Evolutionary conservation across 2,888 invertebrate genomes (phyloP).

Genomic region (Ennomos fuscantarius): DNA sequence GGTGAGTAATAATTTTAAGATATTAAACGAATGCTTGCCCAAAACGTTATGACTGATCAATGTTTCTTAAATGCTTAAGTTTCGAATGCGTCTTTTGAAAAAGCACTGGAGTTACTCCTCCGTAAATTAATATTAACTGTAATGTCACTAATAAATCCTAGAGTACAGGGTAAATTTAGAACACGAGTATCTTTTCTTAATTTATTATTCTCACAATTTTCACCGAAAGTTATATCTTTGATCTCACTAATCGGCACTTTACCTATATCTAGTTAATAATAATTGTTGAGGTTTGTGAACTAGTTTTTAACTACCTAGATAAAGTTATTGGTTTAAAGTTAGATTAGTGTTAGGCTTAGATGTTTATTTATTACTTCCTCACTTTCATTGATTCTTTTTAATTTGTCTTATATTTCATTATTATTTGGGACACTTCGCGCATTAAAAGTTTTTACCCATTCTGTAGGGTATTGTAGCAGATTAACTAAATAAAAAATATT

Average conservation of each 20-base stretch:
- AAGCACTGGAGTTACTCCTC: constrained; percentile 49
- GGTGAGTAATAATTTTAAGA: constrained; percentile 59
- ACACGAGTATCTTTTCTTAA: constrained; percentile 73
- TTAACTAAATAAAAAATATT: constrained; percentile 76
- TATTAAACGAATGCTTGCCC: constrained; percentile 71
- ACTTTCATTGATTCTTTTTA: constrained; percentile 52
- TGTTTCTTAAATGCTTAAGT: constrained; percentile 55
- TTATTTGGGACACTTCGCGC: constrained; percentile 57
- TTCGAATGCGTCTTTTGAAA: constrained; percentile 49
- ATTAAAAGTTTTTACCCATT: constrained; percentile 65
- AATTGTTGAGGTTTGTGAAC: constrained; percentile 77
- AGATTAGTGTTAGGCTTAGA: constrained; percentile 66
- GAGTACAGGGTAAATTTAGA: constrained; percentile 84
- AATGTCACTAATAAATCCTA: constrained; percentile 80
- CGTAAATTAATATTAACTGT: constrained; percentile 63
- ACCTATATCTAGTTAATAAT: constrained; percentile 70
- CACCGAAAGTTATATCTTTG: constrained; percentile 76
- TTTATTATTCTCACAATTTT: constrained; percentile 77
- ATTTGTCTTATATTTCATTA: constrained; percentile 47
- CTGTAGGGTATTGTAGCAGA: constrained; percentile 79
- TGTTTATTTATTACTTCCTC: constrained; percentile 58
- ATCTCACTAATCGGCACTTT: constrained; percentile 77
- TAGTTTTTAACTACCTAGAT: constrained; percentile 69
- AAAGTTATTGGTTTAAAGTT: constrained; percentile 64
- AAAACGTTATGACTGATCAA: constrained; percentile 73